Conservation (phyloP, 2,888 invertebrate species). For the Balanococcus diminutus region DNA sequence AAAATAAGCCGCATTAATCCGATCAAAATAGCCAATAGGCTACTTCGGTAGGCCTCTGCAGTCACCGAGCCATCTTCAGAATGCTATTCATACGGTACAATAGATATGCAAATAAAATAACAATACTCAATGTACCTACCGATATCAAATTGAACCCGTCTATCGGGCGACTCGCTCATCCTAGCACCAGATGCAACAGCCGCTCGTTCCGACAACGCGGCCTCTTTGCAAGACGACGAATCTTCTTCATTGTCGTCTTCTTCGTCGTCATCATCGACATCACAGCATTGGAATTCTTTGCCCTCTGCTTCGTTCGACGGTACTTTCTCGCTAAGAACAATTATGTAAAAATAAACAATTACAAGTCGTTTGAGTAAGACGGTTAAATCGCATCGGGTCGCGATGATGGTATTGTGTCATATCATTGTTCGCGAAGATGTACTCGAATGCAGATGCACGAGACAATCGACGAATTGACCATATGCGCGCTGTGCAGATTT, state of each 20-base stretch:
- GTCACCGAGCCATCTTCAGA: too few relatives aligned
- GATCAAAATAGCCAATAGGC: not conserved
- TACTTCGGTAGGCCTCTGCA: too few relatives aligned
- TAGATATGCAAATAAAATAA: not conserved
- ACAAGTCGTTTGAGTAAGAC: not conserved
- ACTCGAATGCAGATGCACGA: not conserved
- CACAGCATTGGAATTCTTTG: slow-evolving; percentile 32
- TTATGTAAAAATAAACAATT: not conserved
- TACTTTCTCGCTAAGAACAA: not conserved
- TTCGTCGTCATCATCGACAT: slow-evolving; percentile 31
- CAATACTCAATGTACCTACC: slow-evolving; percentile 56
- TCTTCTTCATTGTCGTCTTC: not conserved
- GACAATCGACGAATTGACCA: too few relatives aligned
- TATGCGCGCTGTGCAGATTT: too few relatives aligned
- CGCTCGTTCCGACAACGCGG: slow-evolving; percentile 31
- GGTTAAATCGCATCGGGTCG: not conserved
- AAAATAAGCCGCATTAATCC: not conserved
- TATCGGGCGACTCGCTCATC: slow-evolving; percentile 58
- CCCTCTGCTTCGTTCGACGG: not conserved
- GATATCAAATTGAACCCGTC: slow-evolving; percentile 59
- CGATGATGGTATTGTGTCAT: not conserved
- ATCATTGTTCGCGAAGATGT: not conserved
- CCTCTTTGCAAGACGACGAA: not conserved
- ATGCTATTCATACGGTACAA: too few relatives aligned
- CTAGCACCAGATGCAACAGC: not conserved